Conservation (phyloP, 1,140 invertebrate genomes). For the Tenebrio molitor region DNA sequence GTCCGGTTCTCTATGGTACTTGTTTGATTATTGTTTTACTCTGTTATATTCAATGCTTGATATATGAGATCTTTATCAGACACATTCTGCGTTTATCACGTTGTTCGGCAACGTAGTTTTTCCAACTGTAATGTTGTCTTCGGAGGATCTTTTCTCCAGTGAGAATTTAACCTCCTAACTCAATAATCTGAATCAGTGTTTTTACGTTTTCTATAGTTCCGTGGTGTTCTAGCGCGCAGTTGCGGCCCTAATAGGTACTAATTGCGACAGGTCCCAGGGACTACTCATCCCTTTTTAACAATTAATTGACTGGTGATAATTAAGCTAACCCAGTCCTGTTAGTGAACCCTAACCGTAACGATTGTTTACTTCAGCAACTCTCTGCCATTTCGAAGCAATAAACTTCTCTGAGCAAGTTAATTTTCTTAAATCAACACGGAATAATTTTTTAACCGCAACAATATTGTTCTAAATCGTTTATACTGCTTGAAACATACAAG, state of each 20-base stretch:
- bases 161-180: constrained; percentile 23
- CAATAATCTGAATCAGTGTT: constrained; percentile 26
- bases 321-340: constrained; percentile 62
- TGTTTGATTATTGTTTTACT: constrained; percentile 57
- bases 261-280: constrained; percentile 59
- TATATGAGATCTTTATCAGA: constrained; percentile 53
- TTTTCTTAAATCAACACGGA: neutral
- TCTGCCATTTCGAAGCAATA: neutral
- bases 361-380: constrained; percentile 25
- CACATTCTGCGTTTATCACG: constrained; percentile 37
- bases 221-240: constrained; percentile 12
- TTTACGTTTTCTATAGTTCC: constrained; percentile 5
- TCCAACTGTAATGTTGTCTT: neutral
- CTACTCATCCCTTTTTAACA: constrained; percentile 59
- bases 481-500: no score
- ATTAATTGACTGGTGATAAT: constrained; percentile 66
- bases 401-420: neutral
- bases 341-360: constrained; percentile 27
- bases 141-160: neutral
- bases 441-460: no score
- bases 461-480: no score
- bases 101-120: neutral
- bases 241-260: constrained; percentile 58
- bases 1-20: constrained; percentile 54
- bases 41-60: constrained; percentile 52